Conservation (phyloP, 1,140 invertebrate genomes). For the Brachionus manjavacas region DNA sequence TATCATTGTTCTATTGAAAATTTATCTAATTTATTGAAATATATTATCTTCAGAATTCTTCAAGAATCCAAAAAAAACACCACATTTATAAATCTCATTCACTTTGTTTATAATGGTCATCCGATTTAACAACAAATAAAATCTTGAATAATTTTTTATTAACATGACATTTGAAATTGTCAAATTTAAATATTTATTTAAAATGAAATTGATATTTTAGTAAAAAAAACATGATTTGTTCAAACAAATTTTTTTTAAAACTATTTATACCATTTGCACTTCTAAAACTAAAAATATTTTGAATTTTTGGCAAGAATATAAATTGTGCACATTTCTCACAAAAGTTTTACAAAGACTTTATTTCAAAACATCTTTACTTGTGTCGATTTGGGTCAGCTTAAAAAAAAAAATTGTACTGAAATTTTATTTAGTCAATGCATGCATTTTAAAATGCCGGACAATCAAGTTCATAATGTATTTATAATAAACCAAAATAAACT, state of each 20-base stretch:
- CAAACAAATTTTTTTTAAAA: neutral
- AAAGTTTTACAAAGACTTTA: neutral
- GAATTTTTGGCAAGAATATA: neutral
- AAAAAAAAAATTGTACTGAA: neutral
- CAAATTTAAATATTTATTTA: neutral
- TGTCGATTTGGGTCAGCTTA: neutral
- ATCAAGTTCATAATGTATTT: neutral
- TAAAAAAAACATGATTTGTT: no score
- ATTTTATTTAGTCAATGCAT: neutral
- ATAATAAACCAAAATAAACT: neutral
- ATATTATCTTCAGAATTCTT: no score
- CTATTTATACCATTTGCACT: neutral
- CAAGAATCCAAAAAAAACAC: no score
- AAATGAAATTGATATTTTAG: no score
- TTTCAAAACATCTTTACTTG: neutral
- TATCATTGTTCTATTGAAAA: no score
- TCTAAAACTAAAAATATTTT: neutral
- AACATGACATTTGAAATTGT: neutral
- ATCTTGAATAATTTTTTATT: no score
- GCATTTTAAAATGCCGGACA: neutral
- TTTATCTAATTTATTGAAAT: no score
- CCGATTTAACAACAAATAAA: no score
- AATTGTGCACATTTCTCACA: neutral
- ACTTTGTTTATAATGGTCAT: no score
- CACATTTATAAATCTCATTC: no score